Evolutionary conservation across 2,888 invertebrate genomes (phyloP).

Genomic region (Trissonchulus sp.): DNA sequence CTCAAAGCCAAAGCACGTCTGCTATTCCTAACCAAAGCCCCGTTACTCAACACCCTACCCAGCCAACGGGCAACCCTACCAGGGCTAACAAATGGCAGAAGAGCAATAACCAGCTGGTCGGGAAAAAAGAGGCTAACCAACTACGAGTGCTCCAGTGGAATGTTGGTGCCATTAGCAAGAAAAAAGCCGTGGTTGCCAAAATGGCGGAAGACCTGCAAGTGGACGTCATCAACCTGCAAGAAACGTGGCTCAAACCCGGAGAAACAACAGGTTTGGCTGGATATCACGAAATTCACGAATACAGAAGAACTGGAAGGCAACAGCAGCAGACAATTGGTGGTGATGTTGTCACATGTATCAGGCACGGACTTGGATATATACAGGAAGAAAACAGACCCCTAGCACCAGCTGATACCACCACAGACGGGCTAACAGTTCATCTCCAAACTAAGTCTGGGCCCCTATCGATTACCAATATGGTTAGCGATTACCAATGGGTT

Average conservation of each 20-base stretch:
- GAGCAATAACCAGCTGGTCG: no score
- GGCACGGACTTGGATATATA: not conserved
- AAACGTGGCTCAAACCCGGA: no score
- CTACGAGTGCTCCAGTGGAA: not conserved
- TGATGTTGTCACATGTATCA: conserved; percentile 2
- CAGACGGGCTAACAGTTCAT: conserved; percentile 3
- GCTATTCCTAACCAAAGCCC: no score
- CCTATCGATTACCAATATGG: conserved; percentile 10
- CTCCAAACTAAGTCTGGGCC: conserved; percentile 1
- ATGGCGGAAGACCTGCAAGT: not conserved
- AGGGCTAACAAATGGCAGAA: no score
- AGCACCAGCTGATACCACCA: not conserved
- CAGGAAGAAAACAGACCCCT: not conserved
- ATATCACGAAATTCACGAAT: not conserved
- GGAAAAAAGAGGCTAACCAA: no score
- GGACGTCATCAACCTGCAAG: not conserved
- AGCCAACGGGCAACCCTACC: no score
- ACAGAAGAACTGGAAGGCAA: not conserved
- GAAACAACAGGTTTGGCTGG: no score
- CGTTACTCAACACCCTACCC: no score
- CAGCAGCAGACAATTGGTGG: conserved; percentile 5
- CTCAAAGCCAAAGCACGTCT: no score
- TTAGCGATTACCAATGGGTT: no score
- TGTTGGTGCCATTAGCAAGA: not conserved
- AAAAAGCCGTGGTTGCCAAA: not conserved